Percentiles rank a stretch among this genome's conserved stretches.
Evolutionary conservation across 1,140 invertebrate species (phyloP).

Genomic region (Aphelenchoides besseyi): DNA sequence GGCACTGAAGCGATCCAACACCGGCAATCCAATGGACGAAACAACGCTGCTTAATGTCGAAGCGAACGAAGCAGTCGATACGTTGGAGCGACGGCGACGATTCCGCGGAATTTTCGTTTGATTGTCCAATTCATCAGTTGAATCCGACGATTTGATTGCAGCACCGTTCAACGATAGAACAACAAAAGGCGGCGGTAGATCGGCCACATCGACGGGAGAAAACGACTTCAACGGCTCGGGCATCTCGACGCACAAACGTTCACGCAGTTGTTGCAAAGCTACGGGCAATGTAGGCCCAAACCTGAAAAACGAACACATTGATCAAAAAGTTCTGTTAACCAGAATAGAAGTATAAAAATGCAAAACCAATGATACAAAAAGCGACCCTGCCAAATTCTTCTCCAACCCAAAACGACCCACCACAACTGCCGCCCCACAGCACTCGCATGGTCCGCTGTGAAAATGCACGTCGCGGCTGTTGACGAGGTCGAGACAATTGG

Average conservation of each 20-base stretch:
- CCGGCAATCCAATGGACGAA: not conserved
- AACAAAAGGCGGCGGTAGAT: not conserved
- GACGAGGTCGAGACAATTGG: too few relatives aligned
- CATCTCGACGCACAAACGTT: not conserved
- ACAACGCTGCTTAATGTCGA: not conserved
- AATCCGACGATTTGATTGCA: not conserved
- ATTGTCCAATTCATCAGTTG: not conserved
- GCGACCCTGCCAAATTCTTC: too few relatives aligned
- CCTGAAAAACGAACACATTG: not conserved
- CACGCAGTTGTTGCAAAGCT: not conserved
- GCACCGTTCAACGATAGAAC: not conserved
- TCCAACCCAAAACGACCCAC: too few relatives aligned
- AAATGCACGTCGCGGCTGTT: too few relatives aligned
- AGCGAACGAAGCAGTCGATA: not conserved
- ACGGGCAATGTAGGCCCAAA: not conserved
- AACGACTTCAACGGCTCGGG: not conserved
- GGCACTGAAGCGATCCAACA: not conserved
- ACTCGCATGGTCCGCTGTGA: too few relatives aligned
- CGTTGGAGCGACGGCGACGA: not conserved
- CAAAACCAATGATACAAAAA: too few relatives aligned
- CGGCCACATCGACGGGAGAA: not conserved
- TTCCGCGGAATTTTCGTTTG: not conserved
- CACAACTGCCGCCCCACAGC: too few relatives aligned
- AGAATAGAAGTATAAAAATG: too few relatives aligned
- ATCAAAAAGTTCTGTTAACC: too few relatives aligned